Conservation (phyloP, 1,140 invertebrate species). For the Drosophila lacteicornis region DNA sequence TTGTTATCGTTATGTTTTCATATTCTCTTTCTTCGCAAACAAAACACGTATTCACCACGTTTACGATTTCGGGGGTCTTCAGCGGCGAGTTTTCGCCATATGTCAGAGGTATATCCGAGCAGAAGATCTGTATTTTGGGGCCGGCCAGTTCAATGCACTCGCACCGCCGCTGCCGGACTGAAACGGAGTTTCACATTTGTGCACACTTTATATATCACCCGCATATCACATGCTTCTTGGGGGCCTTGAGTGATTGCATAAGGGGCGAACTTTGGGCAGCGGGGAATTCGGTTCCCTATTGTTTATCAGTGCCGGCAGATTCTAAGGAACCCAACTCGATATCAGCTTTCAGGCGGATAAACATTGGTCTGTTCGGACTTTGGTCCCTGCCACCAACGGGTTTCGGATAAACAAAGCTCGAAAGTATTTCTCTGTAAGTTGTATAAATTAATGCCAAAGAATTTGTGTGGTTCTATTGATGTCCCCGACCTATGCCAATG, state of each 20-base stretch:
- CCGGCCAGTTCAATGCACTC: constrained; percentile 54
- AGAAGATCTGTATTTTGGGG: constrained; percentile 32
- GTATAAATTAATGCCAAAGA: constrained; percentile 33
- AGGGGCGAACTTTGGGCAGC: constrained; percentile 26
- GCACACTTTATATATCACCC: constrained; percentile 12
- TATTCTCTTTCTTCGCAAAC: constrained; percentile 47
- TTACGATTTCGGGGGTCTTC: constrained; percentile 26
- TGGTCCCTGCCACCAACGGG: constrained; percentile 3
- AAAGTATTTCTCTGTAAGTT: constrained; percentile 18
- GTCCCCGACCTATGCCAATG: constrained; percentile 62
- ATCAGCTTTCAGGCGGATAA: constrained; percentile 28
- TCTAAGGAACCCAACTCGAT: constrained; percentile 33
- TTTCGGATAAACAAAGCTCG: constrained; percentile 8
- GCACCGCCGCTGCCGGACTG: neutral
- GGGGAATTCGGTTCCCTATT: neutral
- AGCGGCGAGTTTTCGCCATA: constrained; percentile 18
- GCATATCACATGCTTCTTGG: constrained; percentile 11
- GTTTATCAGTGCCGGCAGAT: constrained; percentile 50
- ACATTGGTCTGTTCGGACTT: constrained; percentile 17
- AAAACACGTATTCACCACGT: constrained; percentile 50
- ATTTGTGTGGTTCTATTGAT: constrained; percentile 27
- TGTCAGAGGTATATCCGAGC: constrained; percentile 1
- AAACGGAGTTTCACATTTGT: constrained; percentile 31
- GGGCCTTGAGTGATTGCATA: constrained; percentile 16
- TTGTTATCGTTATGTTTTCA: constrained; percentile 22